A percentile compares a stretch with the other conserved stretches of the same genome.
Conservation (phyloP, 2,888 invertebrate genomes). For the Xylota sylvarum region DNA sequence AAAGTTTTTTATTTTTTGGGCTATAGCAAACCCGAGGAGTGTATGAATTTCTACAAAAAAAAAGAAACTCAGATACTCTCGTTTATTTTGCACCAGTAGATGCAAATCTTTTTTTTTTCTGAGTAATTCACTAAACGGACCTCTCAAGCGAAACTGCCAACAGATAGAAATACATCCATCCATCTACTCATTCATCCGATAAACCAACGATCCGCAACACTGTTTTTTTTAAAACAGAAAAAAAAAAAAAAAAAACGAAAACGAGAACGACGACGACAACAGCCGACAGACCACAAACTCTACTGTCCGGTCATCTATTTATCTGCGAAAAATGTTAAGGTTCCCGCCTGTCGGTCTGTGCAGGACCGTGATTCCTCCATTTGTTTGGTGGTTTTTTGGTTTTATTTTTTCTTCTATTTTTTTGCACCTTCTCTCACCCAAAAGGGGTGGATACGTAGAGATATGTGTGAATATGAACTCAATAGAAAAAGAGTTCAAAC, state of each 20-base stretch:
- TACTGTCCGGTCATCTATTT: conserved; percentile 67
- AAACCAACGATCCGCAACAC: conserved; percentile 74
- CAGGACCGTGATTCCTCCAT: conserved; percentile 67
- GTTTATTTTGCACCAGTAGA: conserved; percentile 37
- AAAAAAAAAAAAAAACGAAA: conserved; percentile 1
- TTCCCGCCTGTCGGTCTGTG: conserved; percentile 64
- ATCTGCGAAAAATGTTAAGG: conserved; percentile 55
- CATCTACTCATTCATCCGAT: conserved; percentile 71
- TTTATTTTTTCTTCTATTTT: conserved; percentile 33
- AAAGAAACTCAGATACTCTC: conserved; percentile 1
- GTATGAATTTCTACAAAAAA: background rate
- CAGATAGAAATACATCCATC: conserved; percentile 69
- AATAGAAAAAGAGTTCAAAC: conserved; percentile 58
- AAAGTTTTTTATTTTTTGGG: background rate
- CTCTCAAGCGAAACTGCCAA: conserved; percentile 62
- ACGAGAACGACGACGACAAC: conserved; percentile 43
- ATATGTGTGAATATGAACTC: conserved; percentile 53
- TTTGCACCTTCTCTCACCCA: conserved; percentile 23
- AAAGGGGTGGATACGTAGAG: conserved; percentile 33
- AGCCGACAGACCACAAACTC: conserved; percentile 54
- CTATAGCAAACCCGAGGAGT: background rate
- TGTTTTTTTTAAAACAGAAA: too few relatives aligned
- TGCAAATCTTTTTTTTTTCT: conserved; percentile 22
- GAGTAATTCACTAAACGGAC: conserved; percentile 60
- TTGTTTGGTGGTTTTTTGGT: conserved; percentile 58